These are phyloP conservation scores for Agrochola macilenta DNA, from an alignment of 2,888 invertebrate species.

Conservation along the genomic window DNA sequence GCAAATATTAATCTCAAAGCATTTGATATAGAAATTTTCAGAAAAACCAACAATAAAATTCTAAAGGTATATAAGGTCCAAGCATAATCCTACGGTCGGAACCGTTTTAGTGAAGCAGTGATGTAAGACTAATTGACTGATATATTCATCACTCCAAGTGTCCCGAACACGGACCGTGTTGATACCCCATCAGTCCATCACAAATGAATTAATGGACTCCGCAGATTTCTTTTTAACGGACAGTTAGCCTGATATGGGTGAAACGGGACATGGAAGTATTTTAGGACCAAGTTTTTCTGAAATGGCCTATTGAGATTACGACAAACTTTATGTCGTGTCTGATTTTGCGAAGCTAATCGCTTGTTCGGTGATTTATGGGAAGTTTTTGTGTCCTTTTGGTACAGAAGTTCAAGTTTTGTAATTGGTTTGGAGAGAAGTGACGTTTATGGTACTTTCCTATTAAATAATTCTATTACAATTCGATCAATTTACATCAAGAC, in stretches of 20 bases:
- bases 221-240: constrained; percentile 58
- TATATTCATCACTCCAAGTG: constrained; percentile 54
- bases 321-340: constrained; percentile 27
- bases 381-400: not conserved
- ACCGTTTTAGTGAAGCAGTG: constrained; percentile 28
- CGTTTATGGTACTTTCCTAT: not conserved
- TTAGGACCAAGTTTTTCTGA: constrained; percentile 14
- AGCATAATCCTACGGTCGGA: constrained; percentile 14
- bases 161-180: constrained; percentile 35
- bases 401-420: constrained; percentile 14
- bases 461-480: constrained; percentile 4
- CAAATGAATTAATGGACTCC: constrained; percentile 56
- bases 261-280: constrained; percentile 33
- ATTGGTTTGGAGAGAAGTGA: constrained; percentile 12
- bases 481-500: not conserved
- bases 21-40: not conserved
- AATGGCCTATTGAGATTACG: constrained; percentile 39
- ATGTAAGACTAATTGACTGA: constrained; percentile 54
- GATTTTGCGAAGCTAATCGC: constrained; percentile 42
- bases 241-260: constrained; percentile 54
- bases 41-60: not conserved
- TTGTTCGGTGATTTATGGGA: constrained; percentile 41
- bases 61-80: not conserved
- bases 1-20: not conserved
- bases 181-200: constrained; percentile 55